Evolutionary conservation across 2,113 vertebrate genomes (phyloP), one percentile per base, ranked within the genome.

Genomic region (Cacatua alba): DNA sequence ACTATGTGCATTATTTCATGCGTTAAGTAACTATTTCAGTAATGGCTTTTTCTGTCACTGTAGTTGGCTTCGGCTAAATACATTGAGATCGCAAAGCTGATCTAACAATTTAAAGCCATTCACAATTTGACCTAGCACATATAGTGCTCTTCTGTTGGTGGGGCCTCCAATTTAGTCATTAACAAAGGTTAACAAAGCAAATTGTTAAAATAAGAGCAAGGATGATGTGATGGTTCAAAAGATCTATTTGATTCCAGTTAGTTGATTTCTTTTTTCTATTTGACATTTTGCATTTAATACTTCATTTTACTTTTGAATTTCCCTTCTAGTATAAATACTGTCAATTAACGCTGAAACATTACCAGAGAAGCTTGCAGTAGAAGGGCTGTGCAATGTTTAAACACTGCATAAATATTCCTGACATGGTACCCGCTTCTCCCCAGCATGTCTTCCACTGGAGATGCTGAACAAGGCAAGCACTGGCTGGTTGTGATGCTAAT

Each of bases 331-430:
- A 71, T 67, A 88, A 86, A 63, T 74, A 46, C 21, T 44, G 33
- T 79, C 79, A 31, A 95, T 92, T 85, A 88, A 90, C 86, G 37
- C 63, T 91, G 78, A 92, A 90, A 82, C 23, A 53, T 31, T 82
- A 25, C 78, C 70, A 82, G 78, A 62, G 10, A 74, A 65, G 28
- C 51, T 75, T 91, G 51, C 76, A 90, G 31, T 86, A 63, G 75
- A 68, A 86, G 60, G 53, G 46, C 46, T 81, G 55, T 41, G 28
- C 48, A 84, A n/a, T 52, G 19, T 62, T 85, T 86, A 62, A 86
- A 87, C 0, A 3, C 48, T 62, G 17, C 29, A 84, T 88, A 92
- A 94, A 84, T 82, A 46, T 67, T 90, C 44, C 53, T 94, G 82
- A 72, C 37, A 28, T 33, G n/a, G 59, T 62, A 39, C n/a, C 21